Evolutionary conservation across 2,888 invertebrate genomes (phyloP).

Genomic region (Orthonevra nobilis): DNA sequence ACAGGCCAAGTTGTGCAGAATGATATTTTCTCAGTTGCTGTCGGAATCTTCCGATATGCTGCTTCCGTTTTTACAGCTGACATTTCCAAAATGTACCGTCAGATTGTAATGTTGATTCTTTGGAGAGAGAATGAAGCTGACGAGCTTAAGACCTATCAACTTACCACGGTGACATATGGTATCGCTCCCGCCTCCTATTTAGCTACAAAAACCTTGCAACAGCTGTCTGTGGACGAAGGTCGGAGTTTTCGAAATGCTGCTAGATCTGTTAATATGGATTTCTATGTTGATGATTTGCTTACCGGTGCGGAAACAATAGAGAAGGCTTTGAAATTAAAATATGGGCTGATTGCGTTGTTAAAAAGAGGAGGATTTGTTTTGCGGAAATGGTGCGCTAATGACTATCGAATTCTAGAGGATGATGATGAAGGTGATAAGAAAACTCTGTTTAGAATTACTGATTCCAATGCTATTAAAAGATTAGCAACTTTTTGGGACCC

Average conservation of each 20-base stretch:
- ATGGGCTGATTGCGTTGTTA: slow-evolving; percentile 7
- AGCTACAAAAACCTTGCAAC: slow-evolving; percentile 21
- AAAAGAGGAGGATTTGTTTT: neutral
- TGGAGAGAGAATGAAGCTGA: slow-evolving; percentile 1
- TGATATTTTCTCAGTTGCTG: slow-evolving; percentile 1
- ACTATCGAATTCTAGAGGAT: slow-evolving; percentile 2
- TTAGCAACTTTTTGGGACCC: neutral
- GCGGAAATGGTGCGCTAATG: slow-evolving; percentile 7
- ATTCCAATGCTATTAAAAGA: neutral
- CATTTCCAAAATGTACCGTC: slow-evolving; percentile 24
- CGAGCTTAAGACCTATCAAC: slow-evolving; percentile 16
- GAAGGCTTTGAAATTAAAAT: neutral
- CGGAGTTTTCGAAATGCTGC: slow-evolving; percentile 10
- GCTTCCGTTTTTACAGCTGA: slow-evolving; percentile 3
- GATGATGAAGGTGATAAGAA: neutral
- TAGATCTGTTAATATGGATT: neutral
- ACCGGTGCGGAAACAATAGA: neutral
- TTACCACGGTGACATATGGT: slow-evolving; percentile 55
- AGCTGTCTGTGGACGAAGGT: slow-evolving; percentile 31
- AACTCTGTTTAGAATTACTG: neutral
- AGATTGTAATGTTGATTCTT: slow-evolving; percentile 1
- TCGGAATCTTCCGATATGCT: neutral
- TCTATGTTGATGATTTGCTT: neutral
- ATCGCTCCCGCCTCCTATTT: slow-evolving; percentile 39
- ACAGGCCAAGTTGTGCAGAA: slow-evolving; percentile 11